phyloP scores from a whole-genome alignment of 2,888 invertebrate species.

The Nymphalis urticae region DNA sequence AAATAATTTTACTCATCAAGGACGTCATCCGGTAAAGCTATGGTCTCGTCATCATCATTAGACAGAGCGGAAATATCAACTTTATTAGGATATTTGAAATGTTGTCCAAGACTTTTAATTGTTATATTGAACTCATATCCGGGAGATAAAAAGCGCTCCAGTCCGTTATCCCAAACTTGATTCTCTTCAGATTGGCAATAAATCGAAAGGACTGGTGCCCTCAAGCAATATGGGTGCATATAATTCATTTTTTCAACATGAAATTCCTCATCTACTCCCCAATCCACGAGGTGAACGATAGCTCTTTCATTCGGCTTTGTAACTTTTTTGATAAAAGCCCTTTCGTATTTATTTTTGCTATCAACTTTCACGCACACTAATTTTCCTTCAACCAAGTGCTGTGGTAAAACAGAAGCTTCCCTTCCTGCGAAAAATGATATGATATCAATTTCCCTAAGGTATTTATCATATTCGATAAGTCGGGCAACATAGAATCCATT shows the following conservation, averaged over 20 bases:
- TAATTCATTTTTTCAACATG: conserved; percentile 40
- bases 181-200: conserved; percentile 37
- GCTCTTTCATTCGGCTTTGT: conserved; percentile 34
- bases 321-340: conserved; percentile 43
- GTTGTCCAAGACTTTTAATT: conserved; percentile 35
- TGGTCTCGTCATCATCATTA: background rate
- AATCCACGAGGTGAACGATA: conserved; percentile 45
- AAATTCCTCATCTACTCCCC: conserved; percentile 42
- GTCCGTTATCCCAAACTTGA: conserved; percentile 32
- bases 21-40: background rate
- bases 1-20: too few relatives aligned
- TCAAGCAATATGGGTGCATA: conserved; percentile 36
- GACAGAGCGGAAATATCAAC: conserved; percentile 27
- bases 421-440: conserved; percentile 39
- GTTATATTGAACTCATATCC: conserved; percentile 41
- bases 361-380: conserved; percentile 39
- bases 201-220: conserved; percentile 38
- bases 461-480: conserved; percentile 41
- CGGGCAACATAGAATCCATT: conserved; percentile 46
- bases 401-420: conserved; percentile 31
- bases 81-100: conserved; percentile 37
- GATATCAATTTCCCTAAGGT: conserved; percentile 38
- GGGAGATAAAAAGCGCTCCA: conserved; percentile 33
- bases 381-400: conserved; percentile 39
- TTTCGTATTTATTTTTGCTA: conserved; percentile 40